phyloP scores from a whole-genome alignment of 2,888 invertebrate species.

The Argyra leucocephala region DNA sequence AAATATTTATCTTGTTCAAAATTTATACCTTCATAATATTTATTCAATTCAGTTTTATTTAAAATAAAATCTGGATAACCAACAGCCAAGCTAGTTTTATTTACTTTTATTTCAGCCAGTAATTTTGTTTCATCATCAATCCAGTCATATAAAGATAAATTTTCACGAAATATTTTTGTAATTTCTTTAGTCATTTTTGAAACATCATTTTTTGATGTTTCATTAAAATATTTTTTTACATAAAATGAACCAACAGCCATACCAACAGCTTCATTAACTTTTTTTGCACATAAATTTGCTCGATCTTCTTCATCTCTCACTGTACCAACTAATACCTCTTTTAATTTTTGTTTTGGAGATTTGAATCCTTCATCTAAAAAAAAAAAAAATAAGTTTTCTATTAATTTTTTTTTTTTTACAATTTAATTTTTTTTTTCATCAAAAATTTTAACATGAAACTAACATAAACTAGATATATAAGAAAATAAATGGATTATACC shows the following conservation, averaged over 20 bases:
- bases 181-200: constrained; percentile 81
- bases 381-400: too few relatives aligned
- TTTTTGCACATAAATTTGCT: constrained; percentile 80
- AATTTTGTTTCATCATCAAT: constrained; percentile 80
- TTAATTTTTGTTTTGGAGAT: constrained; percentile 22
- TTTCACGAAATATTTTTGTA: constrained; percentile 70
- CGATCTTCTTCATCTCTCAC: constrained; percentile 66
- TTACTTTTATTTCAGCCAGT: constrained; percentile 76
- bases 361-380: constrained; percentile 23
- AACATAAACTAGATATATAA: too few relatives aligned
- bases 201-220: constrained; percentile 52
- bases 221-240: constrained; percentile 45
- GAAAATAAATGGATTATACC: too few relatives aligned
- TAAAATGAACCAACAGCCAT: constrained; percentile 51
- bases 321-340: constrained; percentile 74
- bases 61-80: constrained; percentile 86
- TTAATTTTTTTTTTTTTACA: too few relatives aligned
- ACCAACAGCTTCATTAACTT: constrained; percentile 72
- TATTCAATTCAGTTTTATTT: constrained; percentile 64
- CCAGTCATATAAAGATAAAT: constrained; percentile 75
- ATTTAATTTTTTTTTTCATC: too few relatives aligned
- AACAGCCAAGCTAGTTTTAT: constrained; percentile 85
- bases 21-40: constrained; percentile 65
- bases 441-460: too few relatives aligned
- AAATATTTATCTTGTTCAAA: constrained; percentile 65